These are phyloP conservation scores for Drosophila carrolli DNA, from an alignment of 1,140 invertebrate species.

Conservation along the genomic window DNA sequence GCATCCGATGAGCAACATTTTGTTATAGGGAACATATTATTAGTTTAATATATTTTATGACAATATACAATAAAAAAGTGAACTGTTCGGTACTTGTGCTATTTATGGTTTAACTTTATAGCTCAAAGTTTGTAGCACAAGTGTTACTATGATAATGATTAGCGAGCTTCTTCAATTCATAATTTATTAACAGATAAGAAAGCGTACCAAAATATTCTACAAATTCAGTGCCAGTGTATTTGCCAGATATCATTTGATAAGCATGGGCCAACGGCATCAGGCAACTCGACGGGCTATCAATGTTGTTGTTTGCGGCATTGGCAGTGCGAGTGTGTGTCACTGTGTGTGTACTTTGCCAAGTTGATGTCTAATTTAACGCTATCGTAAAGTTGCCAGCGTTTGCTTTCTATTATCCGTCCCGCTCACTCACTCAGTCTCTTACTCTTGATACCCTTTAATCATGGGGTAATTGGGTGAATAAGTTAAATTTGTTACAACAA, in stretches of 20 bases:
- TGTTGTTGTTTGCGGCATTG: slow-evolving; percentile 24
- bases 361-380: slow-evolving; percentile 83
- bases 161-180: too few relatives aligned
- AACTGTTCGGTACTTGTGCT: too few relatives aligned
- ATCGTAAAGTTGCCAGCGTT: slow-evolving; percentile 69
- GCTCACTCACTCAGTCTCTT: slow-evolving; percentile 1
- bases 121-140: too few relatives aligned
- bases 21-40: too few relatives aligned
- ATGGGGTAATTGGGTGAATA: background rate
- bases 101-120: too few relatives aligned
- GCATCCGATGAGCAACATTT: too few relatives aligned
- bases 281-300: slow-evolving; percentile 58
- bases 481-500: background rate
- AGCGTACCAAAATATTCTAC: background rate
- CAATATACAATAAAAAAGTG: too few relatives aligned
- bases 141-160: too few relatives aligned
- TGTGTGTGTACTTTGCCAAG: slow-evolving; percentile 62
- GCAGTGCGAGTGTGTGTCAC: slow-evolving; percentile 18
- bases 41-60: too few relatives aligned
- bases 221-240: slow-evolving; percentile 14
- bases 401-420: slow-evolving; percentile 37
- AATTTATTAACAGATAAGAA: background rate
- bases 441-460: background rate
- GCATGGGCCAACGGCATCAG: slow-evolving; percentile 52
- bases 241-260: slow-evolving; percentile 50